Conservation (phyloP, 2,797 vertebrate genomes). For the Pelobates cultripes region DNA sequence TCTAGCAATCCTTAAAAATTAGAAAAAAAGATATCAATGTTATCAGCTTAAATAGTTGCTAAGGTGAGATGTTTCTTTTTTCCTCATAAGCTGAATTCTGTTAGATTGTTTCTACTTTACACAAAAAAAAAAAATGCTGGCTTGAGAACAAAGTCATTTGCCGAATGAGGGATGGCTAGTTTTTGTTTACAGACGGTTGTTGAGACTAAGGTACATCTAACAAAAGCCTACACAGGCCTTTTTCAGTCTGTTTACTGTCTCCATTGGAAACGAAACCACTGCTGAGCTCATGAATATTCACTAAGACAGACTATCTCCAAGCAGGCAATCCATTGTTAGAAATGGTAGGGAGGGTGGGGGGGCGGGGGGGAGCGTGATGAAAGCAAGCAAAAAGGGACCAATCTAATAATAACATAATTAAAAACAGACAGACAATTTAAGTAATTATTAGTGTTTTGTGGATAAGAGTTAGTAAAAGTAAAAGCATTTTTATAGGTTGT, state of each 20-base stretch:
- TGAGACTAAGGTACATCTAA: slow-evolving; percentile 56
- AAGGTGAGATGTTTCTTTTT: neutral
- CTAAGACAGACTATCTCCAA: slow-evolving; percentile 4
- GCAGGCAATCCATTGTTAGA: too few species aligned
- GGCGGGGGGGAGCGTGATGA: slow-evolving; percentile 45
- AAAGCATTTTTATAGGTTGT: too few species aligned
- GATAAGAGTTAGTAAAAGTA: too few species aligned
- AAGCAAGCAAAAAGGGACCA: neutral
- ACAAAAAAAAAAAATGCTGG: neutral
- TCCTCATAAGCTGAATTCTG: neutral
- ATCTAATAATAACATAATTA: neutral
- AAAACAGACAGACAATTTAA: too few species aligned
- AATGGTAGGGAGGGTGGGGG: too few species aligned
- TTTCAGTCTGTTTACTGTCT: slow-evolving; percentile 63
- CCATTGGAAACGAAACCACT: slow-evolving; percentile 60
- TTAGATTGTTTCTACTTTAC: neutral
- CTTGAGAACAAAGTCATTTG: slow-evolving; percentile 1
- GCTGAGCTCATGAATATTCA: slow-evolving; percentile 59
- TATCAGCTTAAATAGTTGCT: too few species aligned
- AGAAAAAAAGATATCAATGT: too few species aligned
- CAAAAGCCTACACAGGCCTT: slow-evolving; percentile 49
- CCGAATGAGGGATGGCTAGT: neutral
- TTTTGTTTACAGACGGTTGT: slow-evolving; percentile 52
- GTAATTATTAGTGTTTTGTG: too few species aligned
- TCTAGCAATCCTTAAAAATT: too few species aligned